Conservation (phyloP, 2,797 vertebrate genomes). For the Apogon hyalosoma region DNA sequence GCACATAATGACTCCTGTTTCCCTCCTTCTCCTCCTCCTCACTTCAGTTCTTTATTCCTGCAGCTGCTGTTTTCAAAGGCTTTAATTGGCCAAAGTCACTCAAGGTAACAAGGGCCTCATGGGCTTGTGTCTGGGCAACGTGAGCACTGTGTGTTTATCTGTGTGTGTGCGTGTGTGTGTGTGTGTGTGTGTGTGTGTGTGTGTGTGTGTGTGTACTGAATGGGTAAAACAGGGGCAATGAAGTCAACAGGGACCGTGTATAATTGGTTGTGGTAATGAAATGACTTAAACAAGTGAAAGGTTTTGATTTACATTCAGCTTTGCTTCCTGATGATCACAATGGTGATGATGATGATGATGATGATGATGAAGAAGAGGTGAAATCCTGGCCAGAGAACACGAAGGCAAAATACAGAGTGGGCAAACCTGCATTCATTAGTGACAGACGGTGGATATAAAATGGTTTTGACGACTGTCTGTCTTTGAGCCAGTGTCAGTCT, state of each 20-base stretch:
- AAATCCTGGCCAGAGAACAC: conserved; percentile 6
- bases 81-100: conserved; percentile 76
- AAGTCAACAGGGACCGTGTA: conserved; percentile 43
- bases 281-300: conserved; percentile 7
- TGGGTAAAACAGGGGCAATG: conserved; percentile 27
- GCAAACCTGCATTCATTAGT: neutral
- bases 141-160: conserved; percentile 35
- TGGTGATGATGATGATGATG: neutral
- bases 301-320: conserved; percentile 4
- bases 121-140: conserved; percentile 65
- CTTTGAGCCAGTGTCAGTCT: conserved; percentile 7
- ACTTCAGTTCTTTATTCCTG: conserved; percentile 30
- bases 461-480: neutral
- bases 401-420: neutral
- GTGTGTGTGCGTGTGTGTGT: conserved; percentile 20
- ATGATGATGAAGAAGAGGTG: neutral
- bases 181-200: conserved; percentile 15
- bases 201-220: conserved; percentile 10
- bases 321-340: neutral
- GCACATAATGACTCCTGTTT: conserved; percentile 35
- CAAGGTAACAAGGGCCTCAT: conserved; percentile 65
- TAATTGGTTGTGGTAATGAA: conserved; percentile 27
- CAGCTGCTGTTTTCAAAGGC: conserved; percentile 67
- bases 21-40: conserved; percentile 9
- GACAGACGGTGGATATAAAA: conserved; percentile 6